Evolutionary conservation across 1,140 invertebrate genomes (phyloP).

Genomic region (Paraescarpia echinospica): DNA sequence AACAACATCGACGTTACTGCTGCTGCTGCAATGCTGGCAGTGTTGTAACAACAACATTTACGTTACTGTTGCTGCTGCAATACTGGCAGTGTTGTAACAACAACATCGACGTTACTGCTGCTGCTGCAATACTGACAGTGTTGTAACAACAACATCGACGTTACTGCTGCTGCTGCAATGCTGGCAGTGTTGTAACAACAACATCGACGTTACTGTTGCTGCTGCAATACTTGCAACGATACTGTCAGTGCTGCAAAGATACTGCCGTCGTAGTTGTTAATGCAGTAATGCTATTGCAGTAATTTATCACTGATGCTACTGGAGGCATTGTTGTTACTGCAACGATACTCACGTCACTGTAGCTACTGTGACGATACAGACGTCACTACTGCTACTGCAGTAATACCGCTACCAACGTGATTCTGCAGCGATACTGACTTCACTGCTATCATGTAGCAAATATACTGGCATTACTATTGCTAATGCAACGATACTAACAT

Average conservation of each 20-base stretch:
- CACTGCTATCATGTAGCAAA: neutral
- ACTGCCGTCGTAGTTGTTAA: too few species aligned
- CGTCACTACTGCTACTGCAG: neutral
- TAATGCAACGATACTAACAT: too few species aligned
- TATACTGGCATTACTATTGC: neutral
- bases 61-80: neutral
- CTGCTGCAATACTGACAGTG: neutral
- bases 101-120: neutral
- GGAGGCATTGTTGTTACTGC: too few species aligned
- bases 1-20: too few species aligned
- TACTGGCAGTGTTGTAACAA: neutral
- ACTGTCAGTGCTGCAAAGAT: neutral
- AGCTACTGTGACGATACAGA: neutral
- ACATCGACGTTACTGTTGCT: neutral
- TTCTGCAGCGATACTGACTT: neutral
- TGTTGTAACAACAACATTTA: neutral
- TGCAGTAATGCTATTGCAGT: too few species aligned
- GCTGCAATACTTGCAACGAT: neutral
- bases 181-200: neutral
- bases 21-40: too few species aligned
- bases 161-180: neutral
- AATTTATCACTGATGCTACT: too few species aligned
- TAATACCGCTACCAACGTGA: neutral
- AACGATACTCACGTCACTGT: neutral
- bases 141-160: too few species aligned